Evolutionary conservation across 2,888 invertebrate genomes (phyloP).

Genomic region (Empis stercorea): DNA sequence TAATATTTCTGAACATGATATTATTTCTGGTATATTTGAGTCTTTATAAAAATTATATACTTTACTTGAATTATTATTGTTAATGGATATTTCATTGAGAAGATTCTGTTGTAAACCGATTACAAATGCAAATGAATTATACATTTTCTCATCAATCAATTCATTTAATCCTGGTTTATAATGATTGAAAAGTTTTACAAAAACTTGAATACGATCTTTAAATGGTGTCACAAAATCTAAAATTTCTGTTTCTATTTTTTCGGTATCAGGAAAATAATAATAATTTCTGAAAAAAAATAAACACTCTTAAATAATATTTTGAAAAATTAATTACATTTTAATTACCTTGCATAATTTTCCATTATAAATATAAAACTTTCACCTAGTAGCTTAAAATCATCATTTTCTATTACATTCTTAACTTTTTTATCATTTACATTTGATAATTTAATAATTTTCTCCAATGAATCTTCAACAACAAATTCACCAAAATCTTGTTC

Average conservation of each 20-base stretch:
- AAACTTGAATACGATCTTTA: constrained; percentile 26
- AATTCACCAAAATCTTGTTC: constrained; percentile 60
- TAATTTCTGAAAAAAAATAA: constrained; percentile 15
- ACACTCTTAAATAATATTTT: not conserved
- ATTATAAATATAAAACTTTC: constrained; percentile 27
- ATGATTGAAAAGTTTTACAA: constrained; percentile 24
- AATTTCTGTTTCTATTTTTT: not conserved
- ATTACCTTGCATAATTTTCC: constrained; percentile 21
- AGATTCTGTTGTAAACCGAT: constrained; percentile 28
- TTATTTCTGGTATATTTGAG: constrained; percentile 64
- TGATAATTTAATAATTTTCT: constrained; percentile 33
- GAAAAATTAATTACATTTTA: not conserved
- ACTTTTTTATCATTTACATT: constrained; percentile 17
- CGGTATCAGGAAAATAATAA: constrained; percentile 18
- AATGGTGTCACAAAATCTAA: constrained; percentile 23
- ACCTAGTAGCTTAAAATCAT: constrained; percentile 27
- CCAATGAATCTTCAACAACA: constrained; percentile 38
- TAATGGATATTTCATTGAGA: constrained; percentile 19
- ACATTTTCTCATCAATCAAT: constrained; percentile 23
- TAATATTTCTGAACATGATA: constrained; percentile 56
- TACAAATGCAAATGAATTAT: constrained; percentile 25
- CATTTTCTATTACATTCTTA: constrained; percentile 25
- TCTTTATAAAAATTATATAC: constrained; percentile 70
- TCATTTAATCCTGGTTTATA: constrained; percentile 25
- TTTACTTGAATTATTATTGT: constrained; percentile 2